Evolutionary conservation across 1,140 invertebrate genomes (phyloP), one percentile per base, ranked within the genome.

Genomic region (Trichoplusia ni): DNA sequence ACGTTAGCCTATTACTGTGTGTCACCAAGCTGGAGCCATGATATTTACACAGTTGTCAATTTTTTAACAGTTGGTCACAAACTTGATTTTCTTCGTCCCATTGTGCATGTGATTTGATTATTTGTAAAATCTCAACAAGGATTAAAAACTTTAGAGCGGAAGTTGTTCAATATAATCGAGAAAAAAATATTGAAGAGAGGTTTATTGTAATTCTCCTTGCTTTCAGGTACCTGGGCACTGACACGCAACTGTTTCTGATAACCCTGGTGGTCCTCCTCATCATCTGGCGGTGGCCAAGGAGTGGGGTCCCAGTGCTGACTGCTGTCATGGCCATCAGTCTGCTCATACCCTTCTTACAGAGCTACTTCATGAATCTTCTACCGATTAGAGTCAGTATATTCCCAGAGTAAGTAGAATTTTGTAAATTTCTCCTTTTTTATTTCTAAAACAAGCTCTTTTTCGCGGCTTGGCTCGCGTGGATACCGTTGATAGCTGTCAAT

Each of bases 281-380:
- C 37, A 89, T 89, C 29, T 89, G 86, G 85, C 75, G 77, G 1
- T 90, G 85, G 86, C 86, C 86, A 1, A 75, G 56, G 21, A 75
- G 71, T 7, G 84, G 83, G 4, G 70, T 83, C 0, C 85, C 85
- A 2, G 71, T 88, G 0, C 75, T 90, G 5, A 74, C 75, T 3
- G 44, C 56, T 1, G 82, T 88, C 8, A 86, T 90, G 87, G 69
- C 71, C n/a, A 54, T 85, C 44, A 87, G 85, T 46, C 74, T 90
- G 0, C 40, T 90, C 5, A 87, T 90, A 13, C 87, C 87, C 0
- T 90, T 90, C 70, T 53, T 88, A 49, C 87, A 90, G 66, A 90
- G 81, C 44, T 90, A 87, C 63, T 84, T 90, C 67, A 90, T 90
- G 87, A 69, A 90, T 2, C 69, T 90, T 1, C 42, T 89, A 60